Conservation (phyloP, 2,113 vertebrate species). For the Carollia perspicillata region DNA sequence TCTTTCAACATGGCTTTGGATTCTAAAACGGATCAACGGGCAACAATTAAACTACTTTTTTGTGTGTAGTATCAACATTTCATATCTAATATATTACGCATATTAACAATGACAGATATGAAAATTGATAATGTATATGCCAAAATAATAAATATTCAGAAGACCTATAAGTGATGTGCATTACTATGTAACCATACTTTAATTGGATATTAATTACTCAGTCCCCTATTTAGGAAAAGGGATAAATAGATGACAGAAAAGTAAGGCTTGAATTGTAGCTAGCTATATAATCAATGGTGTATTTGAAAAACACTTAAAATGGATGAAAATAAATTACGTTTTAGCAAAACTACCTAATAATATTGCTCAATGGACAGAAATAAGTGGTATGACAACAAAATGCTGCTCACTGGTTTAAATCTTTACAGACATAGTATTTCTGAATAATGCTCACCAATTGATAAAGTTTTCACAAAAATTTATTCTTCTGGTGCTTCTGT, state of each 20-base stretch:
- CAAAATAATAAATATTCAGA: conserved; percentile 22
- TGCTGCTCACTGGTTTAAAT: neutral
- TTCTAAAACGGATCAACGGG: neutral
- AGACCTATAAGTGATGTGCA: neutral
- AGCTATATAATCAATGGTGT: conserved; percentile 22
- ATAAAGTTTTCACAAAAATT: neutral
- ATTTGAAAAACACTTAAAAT: conserved; percentile 12
- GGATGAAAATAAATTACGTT: conserved; percentile 25
- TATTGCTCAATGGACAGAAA: neutral
- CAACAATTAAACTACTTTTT: conserved; percentile 34
- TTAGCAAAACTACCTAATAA: neutral
- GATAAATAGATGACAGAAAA: conserved; percentile 25
- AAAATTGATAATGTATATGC: neutral
- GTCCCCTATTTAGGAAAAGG: neutral
- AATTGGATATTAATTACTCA: neutral
- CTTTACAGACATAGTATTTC: neutral
- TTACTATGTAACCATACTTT: neutral
- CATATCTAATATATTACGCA: neutral
- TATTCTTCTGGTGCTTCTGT: neutral
- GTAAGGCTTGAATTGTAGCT: neutral
- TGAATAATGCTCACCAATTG: neutral
- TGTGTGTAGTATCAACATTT: neutral
- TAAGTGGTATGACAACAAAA: neutral
- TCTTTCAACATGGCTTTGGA: neutral
- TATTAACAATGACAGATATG: conserved; percentile 9